Base-by-base conservation (phyloP, 2,888 invertebrate genomes). In the Idaea straminata region DNA sequence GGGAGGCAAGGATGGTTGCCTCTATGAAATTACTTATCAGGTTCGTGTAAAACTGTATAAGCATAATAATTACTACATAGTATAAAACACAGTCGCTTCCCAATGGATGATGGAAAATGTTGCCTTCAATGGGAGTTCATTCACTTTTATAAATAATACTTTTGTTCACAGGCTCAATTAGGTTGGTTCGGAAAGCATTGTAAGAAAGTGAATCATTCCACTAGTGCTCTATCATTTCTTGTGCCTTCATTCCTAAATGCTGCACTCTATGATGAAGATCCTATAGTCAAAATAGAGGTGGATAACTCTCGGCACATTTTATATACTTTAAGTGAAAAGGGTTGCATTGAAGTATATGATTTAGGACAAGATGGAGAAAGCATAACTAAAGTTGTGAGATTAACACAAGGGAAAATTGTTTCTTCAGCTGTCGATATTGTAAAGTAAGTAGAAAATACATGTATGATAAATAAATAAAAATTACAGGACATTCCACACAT, bases 111-210 rank as follows among this genome's bases (percentile, higher is more conserved):
- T 25, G 25, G 2, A 25, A 25, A 25, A 25, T 25, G 25, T 25
- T n/a, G n/a, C n/a, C n/a, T n/a, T 25, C 25, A 25, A 25, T 25
- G 3, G 7, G 47, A 47, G 47, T 47, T 13, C 4, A 47, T 1
- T 25, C 25, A 25, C 47, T 10, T 38, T 5, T 58, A 38, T 34
- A 15, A 38, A 34, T 16, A 36, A 59, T 15, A 16, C 35, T 62
- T 59, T 69, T 71, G 85, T 34, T 25, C 13, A 62, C 83, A 96
- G 95, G 96, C 96, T 61, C 96, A 96, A 86, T 94, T 96, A 74
- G 97, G 97, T 71, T 99, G 99, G 99, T 98, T 99, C 88, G 97
- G 98, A 25, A 97, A 98, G 86, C 96, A 98, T 74, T 99, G 98
- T 85, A 96, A 97, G 85, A 99, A 98, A 93, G 94, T 98, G 0